These are phyloP conservation scores for Clunio marinus DNA, from an alignment of 2,888 invertebrate species.

Conservation along the genomic window DNA sequence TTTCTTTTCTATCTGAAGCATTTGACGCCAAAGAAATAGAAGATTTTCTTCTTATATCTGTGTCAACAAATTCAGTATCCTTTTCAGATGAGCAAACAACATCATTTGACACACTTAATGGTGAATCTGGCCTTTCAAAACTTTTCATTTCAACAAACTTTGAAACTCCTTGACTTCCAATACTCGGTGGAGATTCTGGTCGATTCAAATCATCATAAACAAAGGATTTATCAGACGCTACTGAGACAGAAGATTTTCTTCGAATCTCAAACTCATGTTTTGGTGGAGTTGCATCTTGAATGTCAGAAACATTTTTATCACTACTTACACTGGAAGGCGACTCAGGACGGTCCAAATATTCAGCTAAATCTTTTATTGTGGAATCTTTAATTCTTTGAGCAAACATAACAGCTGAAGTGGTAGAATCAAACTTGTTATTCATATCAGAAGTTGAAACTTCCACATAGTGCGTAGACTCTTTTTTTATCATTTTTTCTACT, in stretches of 20 bases:
- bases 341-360: constrained; percentile 38
- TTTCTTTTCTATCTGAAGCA: constrained; percentile 18
- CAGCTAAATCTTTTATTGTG: too few species aligned
- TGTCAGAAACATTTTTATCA: constrained; percentile 25
- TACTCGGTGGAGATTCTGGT: neutral
- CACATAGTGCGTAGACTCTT: too few species aligned
- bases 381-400: too few species aligned
- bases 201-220: constrained; percentile 14
- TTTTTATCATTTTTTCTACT: too few species aligned
- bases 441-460: too few species aligned
- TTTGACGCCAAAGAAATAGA: constrained; percentile 38
- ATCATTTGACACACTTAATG: neutral
- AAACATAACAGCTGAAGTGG: neutral
- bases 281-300: neutral
- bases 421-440: too few species aligned
- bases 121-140: too few species aligned
- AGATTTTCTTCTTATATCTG: neutral
- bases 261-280: neutral
- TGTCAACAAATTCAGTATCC: constrained; percentile 30
- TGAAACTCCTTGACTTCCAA: constrained; percentile 36
- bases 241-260: constrained; percentile 27
- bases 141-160: too few species aligned
- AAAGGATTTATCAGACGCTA: constrained; percentile 33
- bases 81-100: constrained; percentile 32
- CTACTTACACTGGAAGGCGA: constrained; percentile 39